A percentile compares a stretch with the other conserved stretches of the same genome.
phyloP scores from a whole-genome alignment of 2,113 vertebrate genomes.

The Grammomys dolichurus region DNA sequence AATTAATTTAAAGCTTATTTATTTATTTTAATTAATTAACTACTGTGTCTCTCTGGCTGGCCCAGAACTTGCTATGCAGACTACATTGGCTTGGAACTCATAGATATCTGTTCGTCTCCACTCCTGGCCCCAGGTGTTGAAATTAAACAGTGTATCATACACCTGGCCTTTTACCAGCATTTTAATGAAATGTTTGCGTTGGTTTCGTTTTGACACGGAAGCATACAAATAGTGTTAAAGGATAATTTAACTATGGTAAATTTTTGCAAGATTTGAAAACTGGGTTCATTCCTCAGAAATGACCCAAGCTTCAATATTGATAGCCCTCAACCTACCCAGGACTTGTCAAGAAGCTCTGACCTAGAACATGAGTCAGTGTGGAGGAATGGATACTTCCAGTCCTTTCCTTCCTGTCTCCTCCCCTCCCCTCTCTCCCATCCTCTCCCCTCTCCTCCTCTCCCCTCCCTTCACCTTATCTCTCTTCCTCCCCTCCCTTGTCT shows the following conservation, averaged over 20 bases:
- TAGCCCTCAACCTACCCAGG: background rate
- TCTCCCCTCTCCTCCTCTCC: too few relatives aligned
- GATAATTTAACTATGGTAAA: constrained; percentile 39
- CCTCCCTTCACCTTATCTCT: too few relatives aligned
- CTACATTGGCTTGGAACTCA: background rate
- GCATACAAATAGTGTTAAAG: background rate
- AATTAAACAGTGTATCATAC: background rate
- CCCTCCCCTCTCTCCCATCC: accelerated
- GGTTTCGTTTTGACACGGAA: constrained; percentile 25
- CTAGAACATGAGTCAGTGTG: background rate
- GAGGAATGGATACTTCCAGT: background rate
- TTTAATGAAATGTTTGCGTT: constrained; percentile 51
- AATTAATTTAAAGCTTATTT: background rate
- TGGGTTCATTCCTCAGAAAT: constrained; percentile 6
- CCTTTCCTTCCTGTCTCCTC: background rate
- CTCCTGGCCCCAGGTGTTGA: background rate
- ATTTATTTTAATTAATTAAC: background rate
- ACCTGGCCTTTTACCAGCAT: background rate
- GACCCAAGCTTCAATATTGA: background rate
- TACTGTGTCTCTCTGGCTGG: background rate
- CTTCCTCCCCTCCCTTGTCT: accelerated
- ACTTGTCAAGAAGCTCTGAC: background rate
- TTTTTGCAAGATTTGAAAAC: constrained; percentile 45
- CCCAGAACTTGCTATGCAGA: background rate
- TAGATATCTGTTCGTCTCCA: background rate